phyloP scores from a whole-genome alignment of 2,888 invertebrate genomes.

The Linnaemya tessellans region DNA sequence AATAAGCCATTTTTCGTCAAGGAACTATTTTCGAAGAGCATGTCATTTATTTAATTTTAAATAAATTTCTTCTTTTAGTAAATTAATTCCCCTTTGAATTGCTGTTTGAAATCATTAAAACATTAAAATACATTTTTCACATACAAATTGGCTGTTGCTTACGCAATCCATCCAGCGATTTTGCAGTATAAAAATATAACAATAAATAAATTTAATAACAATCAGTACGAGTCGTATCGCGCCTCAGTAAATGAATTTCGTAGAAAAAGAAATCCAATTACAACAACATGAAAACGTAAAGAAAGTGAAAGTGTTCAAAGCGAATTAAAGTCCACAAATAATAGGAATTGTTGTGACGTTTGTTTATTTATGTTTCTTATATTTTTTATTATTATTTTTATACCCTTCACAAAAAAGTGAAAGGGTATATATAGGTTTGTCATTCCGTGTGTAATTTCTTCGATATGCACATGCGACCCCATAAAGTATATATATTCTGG shows the following conservation, averaged over 20 bases:
- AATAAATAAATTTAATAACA: slow-evolving; percentile 29
- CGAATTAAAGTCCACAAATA: slow-evolving; percentile 39
- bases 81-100: neutral
- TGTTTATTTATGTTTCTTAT: no score
- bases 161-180: neutral
- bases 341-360: slow-evolving; percentile 43
- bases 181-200: neutral
- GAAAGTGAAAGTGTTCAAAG: slow-evolving; percentile 67
- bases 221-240: slow-evolving; percentile 43
- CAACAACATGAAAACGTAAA: slow-evolving; percentile 41
- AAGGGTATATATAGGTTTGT: no score
- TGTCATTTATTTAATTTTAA: no score
- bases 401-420: no score
- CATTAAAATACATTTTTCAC: neutral
- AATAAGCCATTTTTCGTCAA: no score
- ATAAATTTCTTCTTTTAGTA: no score
- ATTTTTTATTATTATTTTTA: neutral
- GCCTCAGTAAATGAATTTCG: slow-evolving; percentile 30
- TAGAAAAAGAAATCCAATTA: slow-evolving; percentile 14
- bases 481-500: no score
- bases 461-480: no score
- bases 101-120: neutral
- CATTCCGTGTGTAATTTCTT: no score
- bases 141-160: neutral
- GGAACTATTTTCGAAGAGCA: no score